These are phyloP conservation scores for Cassiopea xamachana DNA, from an alignment of 30 jellyfish, hydroid and myxozoan species.

Conservation along the genomic window DNA sequence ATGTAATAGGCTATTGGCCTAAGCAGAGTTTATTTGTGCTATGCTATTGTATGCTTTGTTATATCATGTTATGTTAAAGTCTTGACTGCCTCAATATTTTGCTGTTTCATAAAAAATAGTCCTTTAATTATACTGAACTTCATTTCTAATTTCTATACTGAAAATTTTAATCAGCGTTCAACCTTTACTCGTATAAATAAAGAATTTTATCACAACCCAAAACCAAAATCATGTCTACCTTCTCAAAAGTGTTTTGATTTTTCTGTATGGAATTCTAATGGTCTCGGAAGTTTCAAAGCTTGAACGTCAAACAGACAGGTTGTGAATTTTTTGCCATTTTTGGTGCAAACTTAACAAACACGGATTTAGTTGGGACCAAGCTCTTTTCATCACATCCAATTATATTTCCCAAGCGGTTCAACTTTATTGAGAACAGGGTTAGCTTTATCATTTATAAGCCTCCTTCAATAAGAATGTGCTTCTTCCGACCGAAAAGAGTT, in stretches of 20 bases:
- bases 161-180: not conserved
- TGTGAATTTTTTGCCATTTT: conserved; percentile 24
- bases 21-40: too few relatives aligned
- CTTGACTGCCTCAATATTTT: too few relatives aligned
- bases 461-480: conserved; percentile 48
- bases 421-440: conserved; percentile 26
- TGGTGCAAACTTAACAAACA: conserved; percentile 39
- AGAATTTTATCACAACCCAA: not conserved
- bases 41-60: too few relatives aligned
- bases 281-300: conserved; percentile 1
- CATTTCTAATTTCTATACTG: not conserved
- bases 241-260: not conserved
- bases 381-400: conserved; percentile 6
- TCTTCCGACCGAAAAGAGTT: not conserved
- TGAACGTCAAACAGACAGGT: not conserved
- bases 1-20: too few relatives aligned
- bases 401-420: conserved; percentile 47
- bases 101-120: too few relatives aligned
- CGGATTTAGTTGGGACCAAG: conserved; percentile 3
- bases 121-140: too few relatives aligned
- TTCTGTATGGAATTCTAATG: conserved; percentile 37
- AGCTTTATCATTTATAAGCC: conserved; percentile 22
- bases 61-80: too few relatives aligned
- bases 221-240: conserved; percentile 6
- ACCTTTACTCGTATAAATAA: not conserved